These are phyloP conservation scores for Ochlodes sylvanus DNA, from an alignment of 2,888 invertebrate genomes.

Conservation along the genomic window DNA sequence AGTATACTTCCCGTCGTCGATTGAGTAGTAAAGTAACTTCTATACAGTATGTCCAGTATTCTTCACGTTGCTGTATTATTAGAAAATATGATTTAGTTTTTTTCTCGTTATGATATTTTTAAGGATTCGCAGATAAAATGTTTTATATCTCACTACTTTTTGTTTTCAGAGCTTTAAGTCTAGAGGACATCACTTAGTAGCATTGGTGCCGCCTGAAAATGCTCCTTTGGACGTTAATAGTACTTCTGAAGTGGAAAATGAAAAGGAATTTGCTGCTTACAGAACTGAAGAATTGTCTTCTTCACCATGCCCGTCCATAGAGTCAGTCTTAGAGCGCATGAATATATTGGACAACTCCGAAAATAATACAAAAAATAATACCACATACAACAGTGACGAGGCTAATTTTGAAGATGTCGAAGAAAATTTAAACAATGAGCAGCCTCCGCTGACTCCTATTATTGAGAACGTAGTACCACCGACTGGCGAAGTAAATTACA, in stretches of 20 bases:
- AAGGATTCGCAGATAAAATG: no score
- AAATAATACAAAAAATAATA: background rate
- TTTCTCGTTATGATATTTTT: no score
- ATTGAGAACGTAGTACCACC: background rate
- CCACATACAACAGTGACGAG: background rate
- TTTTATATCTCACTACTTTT: no score
- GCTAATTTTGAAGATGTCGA: background rate
- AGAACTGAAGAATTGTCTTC: background rate
- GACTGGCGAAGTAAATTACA: background rate
- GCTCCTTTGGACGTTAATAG: background rate
- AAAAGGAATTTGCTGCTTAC: background rate
- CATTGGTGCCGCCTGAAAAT: no score
- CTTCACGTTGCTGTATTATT: no score
- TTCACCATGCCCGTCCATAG: background rate
- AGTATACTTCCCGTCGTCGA: slow-evolving; percentile 1
- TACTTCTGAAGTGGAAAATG: background rate
- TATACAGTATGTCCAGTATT: background rate
- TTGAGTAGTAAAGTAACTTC: background rate
- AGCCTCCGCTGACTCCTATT: no score
- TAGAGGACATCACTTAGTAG: no score
- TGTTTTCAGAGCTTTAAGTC: no score
- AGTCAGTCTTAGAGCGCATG: background rate
- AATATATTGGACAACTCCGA: no score
- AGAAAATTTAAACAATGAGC: no score
- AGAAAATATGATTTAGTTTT: no score